Base-by-base conservation (phyloP, 2,888 invertebrate species). In the Gnatocerus cornutus region DNA sequence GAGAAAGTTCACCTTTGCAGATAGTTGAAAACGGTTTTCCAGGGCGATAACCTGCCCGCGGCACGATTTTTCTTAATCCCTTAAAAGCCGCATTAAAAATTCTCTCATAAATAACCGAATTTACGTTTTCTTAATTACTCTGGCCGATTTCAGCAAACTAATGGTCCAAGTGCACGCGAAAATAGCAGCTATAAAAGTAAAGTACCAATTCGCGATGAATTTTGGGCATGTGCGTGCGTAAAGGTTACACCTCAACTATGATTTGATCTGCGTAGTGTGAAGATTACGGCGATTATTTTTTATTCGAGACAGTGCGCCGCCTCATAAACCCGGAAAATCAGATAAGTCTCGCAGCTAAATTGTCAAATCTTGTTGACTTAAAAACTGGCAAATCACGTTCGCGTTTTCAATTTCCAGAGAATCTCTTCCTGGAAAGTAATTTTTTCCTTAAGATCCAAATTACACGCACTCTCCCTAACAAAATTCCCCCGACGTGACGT, bases 401-500 rank as follows among this genome's bases (percentile, higher is more conserved):
- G 9, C 37, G 37, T n/a, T 37, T 37, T 41, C 12, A 41, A 41
- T 41, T 13, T 41, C 6, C 12, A 13, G 7, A 12, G 10, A 41
- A 41, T 41, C 41, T 41, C 12, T 41, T n/a, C 37, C n/a, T n/a
- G 3, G n/a, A 37, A 37, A 37, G 9, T 37, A 37, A 27, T 21
- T 37, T 37, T n/a, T 37, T 37, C 37, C n/a, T 37, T 4, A 41
- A 41, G 41, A 12, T 12, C 41, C 41, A 41, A 41, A 41, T 41
- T 41, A 41, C 41, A 41, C 41, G n/a, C 41, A 12, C 41, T 41
- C 41, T 33, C 12, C 41, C 41, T 41, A 63, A 63, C 33, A 52
- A 63, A 52, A 52, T 63, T 63, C 37, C 10, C 21, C 41, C 16
- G 50, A 50, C 21, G 52, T 63, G 62, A 63, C 50, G 64, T 45